Percentiles rank a stretch among this genome's conserved stretches.
Conservation (phyloP, 2,797 vertebrate genomes). For the Setipinna tenuifilis region DNA sequence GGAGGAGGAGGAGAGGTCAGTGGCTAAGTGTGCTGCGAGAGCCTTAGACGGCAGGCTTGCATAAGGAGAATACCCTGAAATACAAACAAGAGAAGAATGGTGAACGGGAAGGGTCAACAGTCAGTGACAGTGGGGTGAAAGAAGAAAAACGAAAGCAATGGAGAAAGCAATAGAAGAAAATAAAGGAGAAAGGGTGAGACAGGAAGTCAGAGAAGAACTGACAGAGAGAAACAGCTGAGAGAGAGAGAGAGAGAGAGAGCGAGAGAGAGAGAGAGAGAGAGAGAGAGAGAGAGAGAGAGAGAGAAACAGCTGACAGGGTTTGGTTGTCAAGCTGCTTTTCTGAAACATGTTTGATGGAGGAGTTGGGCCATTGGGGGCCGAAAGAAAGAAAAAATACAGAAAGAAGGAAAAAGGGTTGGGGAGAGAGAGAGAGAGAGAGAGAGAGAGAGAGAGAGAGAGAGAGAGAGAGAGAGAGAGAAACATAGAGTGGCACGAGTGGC, state of each 20-base stretch:
- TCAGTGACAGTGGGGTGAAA: background rate
- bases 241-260: background rate
- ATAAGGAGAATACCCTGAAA: slow-evolving; percentile 92
- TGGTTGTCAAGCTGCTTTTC: background rate
- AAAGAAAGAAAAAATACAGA: too few relatives aligned
- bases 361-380: too few relatives aligned
- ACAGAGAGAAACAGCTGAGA: background rate
- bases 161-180: slow-evolving; percentile 54
- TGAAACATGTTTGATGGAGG: too few relatives aligned
- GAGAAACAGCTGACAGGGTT: too few relatives aligned
- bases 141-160: slow-evolving; percentile 48
- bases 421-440: too few relatives aligned
- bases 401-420: too few relatives aligned
- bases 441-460: too few relatives aligned
- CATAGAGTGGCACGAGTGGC: too few relatives aligned
- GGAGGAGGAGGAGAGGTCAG: slow-evolving; percentile 84
- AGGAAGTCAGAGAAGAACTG: background rate
- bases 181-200: slow-evolving; percentile 37
- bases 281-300: too few relatives aligned
- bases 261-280: too few relatives aligned
- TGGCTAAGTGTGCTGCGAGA: slow-evolving; percentile 85
- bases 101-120: background rate
- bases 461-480: too few relatives aligned
- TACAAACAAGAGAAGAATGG: slow-evolving; percentile 74
- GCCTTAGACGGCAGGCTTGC: slow-evolving; percentile 91